Conservation (phyloP, 2,888 invertebrate species). For the Stramonita haemastoma region DNA sequence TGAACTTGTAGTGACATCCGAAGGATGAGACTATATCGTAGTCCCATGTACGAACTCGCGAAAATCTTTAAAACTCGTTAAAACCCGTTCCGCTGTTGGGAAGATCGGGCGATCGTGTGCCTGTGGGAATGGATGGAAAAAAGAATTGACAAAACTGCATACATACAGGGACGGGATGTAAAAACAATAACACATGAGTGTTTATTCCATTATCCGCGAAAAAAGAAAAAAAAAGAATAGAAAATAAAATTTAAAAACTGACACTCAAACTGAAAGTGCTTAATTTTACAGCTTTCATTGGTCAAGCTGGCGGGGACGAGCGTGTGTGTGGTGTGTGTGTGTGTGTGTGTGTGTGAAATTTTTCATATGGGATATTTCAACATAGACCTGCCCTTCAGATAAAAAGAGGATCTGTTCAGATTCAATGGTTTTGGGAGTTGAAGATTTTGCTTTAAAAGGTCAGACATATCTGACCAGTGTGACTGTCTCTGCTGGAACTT, state of each 20-base stretch:
- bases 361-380: neutral
- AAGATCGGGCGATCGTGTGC: no score
- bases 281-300: neutral
- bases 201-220: no score
- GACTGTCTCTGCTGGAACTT: neutral
- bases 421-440: neutral
- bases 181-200: no score
- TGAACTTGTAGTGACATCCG: no score
- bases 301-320: neutral
- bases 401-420: neutral
- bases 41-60: no score
- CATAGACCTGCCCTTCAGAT: neutral
- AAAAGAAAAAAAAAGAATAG: neutral
- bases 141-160: no score
- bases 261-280: neutral
- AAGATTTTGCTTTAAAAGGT: neutral
- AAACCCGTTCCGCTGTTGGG: no score
- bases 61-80: no score
- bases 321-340: neutral
- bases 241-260: neutral
- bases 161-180: neutral
- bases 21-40: no score
- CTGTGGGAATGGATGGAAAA: no score
- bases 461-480: no score
- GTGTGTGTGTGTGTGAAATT: neutral